Percentiles rank a stretch among this genome's conserved stretches.
Evolutionary conservation across 2,797 vertebrate species (phyloP).

Genomic region (Pseudopleuronectes americanus): DNA sequence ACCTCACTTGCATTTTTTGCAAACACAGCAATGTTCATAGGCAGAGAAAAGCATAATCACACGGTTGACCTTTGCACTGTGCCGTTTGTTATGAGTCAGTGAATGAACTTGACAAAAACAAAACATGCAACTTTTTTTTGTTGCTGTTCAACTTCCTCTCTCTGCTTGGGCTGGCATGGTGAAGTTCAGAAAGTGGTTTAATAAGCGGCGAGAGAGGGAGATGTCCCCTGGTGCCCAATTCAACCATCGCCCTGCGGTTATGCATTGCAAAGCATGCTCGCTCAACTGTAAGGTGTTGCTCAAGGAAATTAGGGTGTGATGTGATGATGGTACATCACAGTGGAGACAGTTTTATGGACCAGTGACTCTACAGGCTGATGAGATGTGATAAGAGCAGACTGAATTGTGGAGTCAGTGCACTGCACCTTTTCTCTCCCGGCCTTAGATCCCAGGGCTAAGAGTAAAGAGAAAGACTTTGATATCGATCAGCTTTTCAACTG

Average conservation of each 20-base stretch:
- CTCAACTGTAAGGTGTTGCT: conserved; percentile 74
- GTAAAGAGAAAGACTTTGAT: conserved; percentile 27
- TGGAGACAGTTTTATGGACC: conserved; percentile 70
- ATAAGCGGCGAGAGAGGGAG: conserved; percentile 60
- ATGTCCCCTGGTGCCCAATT: conserved; percentile 69
- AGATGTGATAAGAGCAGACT: conserved; percentile 72
- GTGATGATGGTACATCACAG: conserved; percentile 67
- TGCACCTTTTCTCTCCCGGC: conserved; percentile 40
- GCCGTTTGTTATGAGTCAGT: conserved; percentile 19
- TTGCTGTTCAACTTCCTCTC: conserved; percentile 28
- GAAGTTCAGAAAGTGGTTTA: conserved; percentile 60
- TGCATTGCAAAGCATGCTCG: conserved; percentile 69
- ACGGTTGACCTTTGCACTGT: conserved; percentile 39
- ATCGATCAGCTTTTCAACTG: conserved; percentile 42
- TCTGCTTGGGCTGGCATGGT: conserved; percentile 54
- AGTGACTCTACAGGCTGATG: conserved; percentile 69
- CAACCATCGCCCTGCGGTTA: conserved; percentile 53
- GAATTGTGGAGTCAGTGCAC: conserved; percentile 28
- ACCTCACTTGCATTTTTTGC: conserved; percentile 39
- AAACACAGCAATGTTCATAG: conserved; percentile 41
- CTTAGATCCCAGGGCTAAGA: conserved; percentile 31
- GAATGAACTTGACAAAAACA: conserved; percentile 34
- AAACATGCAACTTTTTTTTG: conserved; percentile 21
- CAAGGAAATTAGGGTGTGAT: conserved; percentile 68
- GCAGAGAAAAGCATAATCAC: background rate